These are phyloP conservation scores for Cinclus mexicanus DNA, from an alignment of 2,113 vertebrate genomes.

Conservation along the genomic window DNA sequence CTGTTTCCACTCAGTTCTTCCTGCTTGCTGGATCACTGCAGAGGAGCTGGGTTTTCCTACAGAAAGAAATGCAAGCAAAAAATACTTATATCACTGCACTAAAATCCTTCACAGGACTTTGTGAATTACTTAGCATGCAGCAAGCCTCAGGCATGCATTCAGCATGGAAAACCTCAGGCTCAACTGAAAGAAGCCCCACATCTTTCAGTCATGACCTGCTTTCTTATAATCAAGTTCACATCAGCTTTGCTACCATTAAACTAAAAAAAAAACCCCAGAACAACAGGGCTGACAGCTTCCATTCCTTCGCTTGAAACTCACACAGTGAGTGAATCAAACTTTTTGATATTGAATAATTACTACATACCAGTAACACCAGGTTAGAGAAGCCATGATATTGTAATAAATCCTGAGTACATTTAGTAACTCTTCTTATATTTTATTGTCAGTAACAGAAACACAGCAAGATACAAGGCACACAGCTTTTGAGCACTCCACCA, in stretches of 20 bases:
- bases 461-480: slow-evolving; percentile 34
- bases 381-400: not conserved
- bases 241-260: not conserved
- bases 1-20: not conserved
- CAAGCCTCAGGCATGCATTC: not conserved
- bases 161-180: not conserved
- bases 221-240: not conserved
- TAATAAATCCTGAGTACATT: not conserved
- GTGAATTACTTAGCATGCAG: not conserved
- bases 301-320: not conserved
- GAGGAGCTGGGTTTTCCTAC: not conserved
- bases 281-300: not conserved
- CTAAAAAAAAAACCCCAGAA: not conserved
- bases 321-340: not conserved
- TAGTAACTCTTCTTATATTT: slow-evolving; percentile 23
- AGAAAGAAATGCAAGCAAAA: not conserved
- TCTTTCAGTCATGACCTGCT: not conserved
- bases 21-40: not conserved
- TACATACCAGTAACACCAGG: not conserved
- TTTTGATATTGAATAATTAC: not conserved
- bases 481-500: not conserved
- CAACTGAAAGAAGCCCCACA: not conserved
- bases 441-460: slow-evolving; percentile 63
- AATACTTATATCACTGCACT: not conserved
- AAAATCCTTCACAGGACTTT: not conserved